Evolutionary conservation across 2,797 vertebrate species (phyloP), one percentile per base, ranked within the genome.

Genomic region (Bucorvus abyssinicus): DNA sequence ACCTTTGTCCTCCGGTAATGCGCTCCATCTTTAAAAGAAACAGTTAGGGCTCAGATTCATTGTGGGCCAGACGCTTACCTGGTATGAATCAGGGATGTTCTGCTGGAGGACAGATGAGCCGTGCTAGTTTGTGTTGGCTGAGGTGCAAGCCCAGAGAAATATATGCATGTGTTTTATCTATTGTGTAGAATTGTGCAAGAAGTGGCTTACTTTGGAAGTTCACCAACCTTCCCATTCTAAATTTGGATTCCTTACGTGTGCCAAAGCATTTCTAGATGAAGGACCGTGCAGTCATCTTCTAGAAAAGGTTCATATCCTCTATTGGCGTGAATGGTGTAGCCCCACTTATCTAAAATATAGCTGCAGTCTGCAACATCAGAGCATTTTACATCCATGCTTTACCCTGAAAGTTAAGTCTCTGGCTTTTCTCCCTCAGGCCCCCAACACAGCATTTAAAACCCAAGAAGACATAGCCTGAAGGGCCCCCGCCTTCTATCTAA

Each of bases 31-130:
- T 50, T 22, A 11, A 19, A 29, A 34, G 52, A 68, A 60, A 29
- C 0, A 0, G 2, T 8, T 18, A 30, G 57, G 20, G n/a, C 34
- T 63, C 1, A 3, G n/a, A 10, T 26, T n/a, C 1, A 0, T 15
- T 19, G 52, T 23, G 50, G 75, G 69, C 60, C 64, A 56, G 69
- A 45, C 24, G 32, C 44, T 89, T n/a, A 27, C 63, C 71, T 74
- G 90, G 20, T 15, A 9, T 4, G 10, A 9, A 26, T 34, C 50
- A 16, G 67, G 32, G 53, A 26, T 3, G 4, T 45, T 42, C 77
- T 89, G 45, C 42, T 42, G 73, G 38, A 30, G 42, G 0, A 6
- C 32, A 80, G 82, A 50, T 47, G 64, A 75, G 64, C 68, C 77
- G 38, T 0, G 0, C 42, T 50, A 3, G 52, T 60, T 59, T 3